A percentile compares a stretch with the other conserved stretches of the same genome.
Conservation (phyloP, 2,888 invertebrate genomes). For the Polietes domitor region DNA sequence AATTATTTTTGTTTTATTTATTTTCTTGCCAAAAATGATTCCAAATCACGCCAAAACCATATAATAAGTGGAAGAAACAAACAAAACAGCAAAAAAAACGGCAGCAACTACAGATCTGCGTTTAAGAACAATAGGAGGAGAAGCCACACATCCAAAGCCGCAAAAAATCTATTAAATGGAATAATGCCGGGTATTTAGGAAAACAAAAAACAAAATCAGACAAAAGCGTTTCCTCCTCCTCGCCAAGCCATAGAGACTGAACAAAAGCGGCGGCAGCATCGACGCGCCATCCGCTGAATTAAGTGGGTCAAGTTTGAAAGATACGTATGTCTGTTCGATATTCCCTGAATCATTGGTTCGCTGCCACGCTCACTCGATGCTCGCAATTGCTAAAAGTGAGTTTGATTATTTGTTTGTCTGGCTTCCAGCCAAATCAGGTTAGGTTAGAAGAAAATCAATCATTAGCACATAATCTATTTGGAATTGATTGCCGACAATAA, state of each 20-base stretch:
- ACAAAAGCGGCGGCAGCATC: not conserved
- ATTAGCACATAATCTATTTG: slow-evolving; percentile 12
- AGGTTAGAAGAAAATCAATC: slow-evolving; percentile 18
- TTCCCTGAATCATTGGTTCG: not conserved
- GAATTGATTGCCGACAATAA: not conserved
- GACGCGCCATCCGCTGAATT: not conserved
- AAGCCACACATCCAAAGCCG: not conserved
- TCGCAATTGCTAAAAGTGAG: not conserved
- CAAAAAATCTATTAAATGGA: not conserved
- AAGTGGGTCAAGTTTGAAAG: slow-evolving; percentile 40
- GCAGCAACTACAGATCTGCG: not conserved
- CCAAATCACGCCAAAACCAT: slow-evolving; percentile 27
- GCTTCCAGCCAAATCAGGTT: not conserved
- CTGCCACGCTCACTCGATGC: too few relatives aligned
- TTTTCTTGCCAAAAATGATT: not conserved
- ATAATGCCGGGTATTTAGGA: slow-evolving; percentile 35
- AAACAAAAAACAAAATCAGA: not conserved
- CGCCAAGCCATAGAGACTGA: not conserved
- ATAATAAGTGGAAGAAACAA: slow-evolving; percentile 6
- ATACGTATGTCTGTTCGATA: slow-evolving; percentile 8
- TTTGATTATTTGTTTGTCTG: not conserved
- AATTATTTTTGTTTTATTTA: slow-evolving; percentile 12
- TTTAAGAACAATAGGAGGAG: slow-evolving; percentile 5
- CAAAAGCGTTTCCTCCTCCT: slow-evolving; percentile 16
- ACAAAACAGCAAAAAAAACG: not conserved